These are phyloP conservation scores for Astur gentilis DNA, from an alignment of 2,113 vertebrate species.

Conservation along the genomic window DNA sequence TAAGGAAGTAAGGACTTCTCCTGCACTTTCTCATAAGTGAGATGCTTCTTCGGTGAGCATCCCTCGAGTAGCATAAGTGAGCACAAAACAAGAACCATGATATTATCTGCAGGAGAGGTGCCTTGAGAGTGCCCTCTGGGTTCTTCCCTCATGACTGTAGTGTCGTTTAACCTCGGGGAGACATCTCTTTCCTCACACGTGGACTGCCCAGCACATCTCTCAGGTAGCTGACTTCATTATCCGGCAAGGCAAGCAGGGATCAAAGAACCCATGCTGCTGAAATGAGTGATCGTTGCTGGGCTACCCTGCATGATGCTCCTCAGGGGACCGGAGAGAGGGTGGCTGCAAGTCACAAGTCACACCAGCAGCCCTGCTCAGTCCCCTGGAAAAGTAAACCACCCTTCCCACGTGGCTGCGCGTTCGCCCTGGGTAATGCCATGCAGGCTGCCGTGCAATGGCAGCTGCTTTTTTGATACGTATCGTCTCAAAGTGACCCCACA, in stretches of 20 bases:
- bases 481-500: neutral
- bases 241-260: neutral
- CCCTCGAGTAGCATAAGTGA: neutral
- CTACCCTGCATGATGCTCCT: neutral
- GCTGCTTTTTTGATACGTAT: fast-evolving
- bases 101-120: neutral
- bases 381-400: neutral
- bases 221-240: neutral
- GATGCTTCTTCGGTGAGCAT: neutral
- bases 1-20: neutral
- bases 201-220: neutral
- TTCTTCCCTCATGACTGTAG: neutral
- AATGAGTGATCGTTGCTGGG: neutral
- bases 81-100: neutral
- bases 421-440: fast-evolving
- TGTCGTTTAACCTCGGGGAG: neutral
- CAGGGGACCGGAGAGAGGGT: fast-evolving
- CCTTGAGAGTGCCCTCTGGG: conserved; percentile 5
- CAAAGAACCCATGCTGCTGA: neutral
- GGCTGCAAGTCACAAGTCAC: neutral
- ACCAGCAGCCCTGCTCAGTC: neutral
- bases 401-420: fast-evolving
- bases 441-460: fast-evolving
- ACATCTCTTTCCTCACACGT: neutral
- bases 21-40: neutral